A percentile compares a stretch with the other conserved stretches of the same genome.
Evolutionary conservation across 2,888 invertebrate genomes (phyloP).

Genomic region (Thymelicus lineola): DNA sequence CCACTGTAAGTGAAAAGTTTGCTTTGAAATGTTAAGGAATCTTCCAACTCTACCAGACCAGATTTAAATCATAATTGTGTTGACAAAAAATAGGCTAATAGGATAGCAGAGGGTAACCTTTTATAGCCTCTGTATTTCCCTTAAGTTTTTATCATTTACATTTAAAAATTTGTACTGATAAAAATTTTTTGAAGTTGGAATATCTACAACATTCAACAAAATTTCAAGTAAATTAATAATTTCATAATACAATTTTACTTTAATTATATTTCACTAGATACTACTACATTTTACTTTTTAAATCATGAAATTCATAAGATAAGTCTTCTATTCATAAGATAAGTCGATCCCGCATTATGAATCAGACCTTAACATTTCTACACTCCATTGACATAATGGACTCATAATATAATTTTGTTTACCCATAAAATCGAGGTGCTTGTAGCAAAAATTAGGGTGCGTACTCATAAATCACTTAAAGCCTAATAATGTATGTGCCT

Average conservation of each 20-base stretch:
- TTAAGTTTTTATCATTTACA: too few relatives aligned
- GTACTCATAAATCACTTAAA: slow-evolving; percentile 46
- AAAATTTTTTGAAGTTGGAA: too few relatives aligned
- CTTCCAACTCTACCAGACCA: slow-evolving; percentile 4
- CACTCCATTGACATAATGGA: slow-evolving; percentile 46
- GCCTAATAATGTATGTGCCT: slow-evolving; percentile 35
- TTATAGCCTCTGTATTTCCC: too few relatives aligned
- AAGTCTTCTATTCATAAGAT: too few relatives aligned
- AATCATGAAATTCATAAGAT: too few relatives aligned
- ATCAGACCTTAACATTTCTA: not conserved
- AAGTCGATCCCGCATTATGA: not conserved
- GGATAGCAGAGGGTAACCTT: not conserved
- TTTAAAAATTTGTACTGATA: too few relatives aligned
- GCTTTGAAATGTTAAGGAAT: slow-evolving; percentile 18
- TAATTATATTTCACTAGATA: too few relatives aligned
- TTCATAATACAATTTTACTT: too few relatives aligned
- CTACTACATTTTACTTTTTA: not conserved
- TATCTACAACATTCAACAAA: too few relatives aligned
- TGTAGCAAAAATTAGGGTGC: slow-evolving; percentile 45
- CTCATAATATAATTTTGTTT: slow-evolving; percentile 61
- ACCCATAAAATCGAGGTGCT: slow-evolving; percentile 51
- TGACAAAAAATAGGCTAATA: too few relatives aligned
- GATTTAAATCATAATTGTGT: not conserved
- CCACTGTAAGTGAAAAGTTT: slow-evolving; percentile 62
- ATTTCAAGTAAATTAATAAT: too few relatives aligned